Conservation (phyloP, 2,797 vertebrate species). For the Rhinophrynus dorsalis region DNA sequence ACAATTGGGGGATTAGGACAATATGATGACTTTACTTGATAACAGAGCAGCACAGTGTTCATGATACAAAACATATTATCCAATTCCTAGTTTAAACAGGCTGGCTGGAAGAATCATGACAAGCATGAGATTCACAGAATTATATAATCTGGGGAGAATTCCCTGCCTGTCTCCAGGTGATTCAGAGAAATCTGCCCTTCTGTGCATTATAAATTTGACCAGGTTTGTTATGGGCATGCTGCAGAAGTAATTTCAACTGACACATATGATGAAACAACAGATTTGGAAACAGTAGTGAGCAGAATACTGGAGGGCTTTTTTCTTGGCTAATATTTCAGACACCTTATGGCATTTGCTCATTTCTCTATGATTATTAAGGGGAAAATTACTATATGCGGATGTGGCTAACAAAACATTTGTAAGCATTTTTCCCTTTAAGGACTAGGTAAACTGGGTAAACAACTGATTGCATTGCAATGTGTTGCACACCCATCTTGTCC, state of each 20-base stretch:
- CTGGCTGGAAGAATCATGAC: conserved; percentile 58
- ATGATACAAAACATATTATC: conserved; percentile 55
- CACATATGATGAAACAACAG: conserved; percentile 69
- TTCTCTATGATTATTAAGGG: conserved; percentile 24
- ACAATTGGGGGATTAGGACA: conserved; percentile 23
- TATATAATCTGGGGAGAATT: conserved; percentile 59
- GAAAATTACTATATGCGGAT: conserved; percentile 7
- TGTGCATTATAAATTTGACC: conserved; percentile 62
- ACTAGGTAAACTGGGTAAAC: too few relatives aligned
- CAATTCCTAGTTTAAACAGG: conserved; percentile 59
- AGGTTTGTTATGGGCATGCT: conserved; percentile 68
- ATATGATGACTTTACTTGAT: conserved; percentile 26
- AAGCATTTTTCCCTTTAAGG: conserved; percentile 6
- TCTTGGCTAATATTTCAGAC: conserved; percentile 67
- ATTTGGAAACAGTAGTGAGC: conserved; percentile 71
- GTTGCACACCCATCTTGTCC: too few relatives aligned
- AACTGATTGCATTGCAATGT: too few relatives aligned
- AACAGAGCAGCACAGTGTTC: conserved; percentile 31
- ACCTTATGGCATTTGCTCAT: conserved; percentile 52
- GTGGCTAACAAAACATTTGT: conserved; percentile 3
- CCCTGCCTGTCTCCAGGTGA: conserved; percentile 59
- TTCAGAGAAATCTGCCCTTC: conserved; percentile 63
- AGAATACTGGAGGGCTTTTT: conserved; percentile 64
- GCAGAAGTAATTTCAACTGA: conserved; percentile 72
- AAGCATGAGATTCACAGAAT: conserved; percentile 60